Base-by-base conservation (phyloP, 1,140 invertebrate species). In the Littorina saxatilis region DNA sequence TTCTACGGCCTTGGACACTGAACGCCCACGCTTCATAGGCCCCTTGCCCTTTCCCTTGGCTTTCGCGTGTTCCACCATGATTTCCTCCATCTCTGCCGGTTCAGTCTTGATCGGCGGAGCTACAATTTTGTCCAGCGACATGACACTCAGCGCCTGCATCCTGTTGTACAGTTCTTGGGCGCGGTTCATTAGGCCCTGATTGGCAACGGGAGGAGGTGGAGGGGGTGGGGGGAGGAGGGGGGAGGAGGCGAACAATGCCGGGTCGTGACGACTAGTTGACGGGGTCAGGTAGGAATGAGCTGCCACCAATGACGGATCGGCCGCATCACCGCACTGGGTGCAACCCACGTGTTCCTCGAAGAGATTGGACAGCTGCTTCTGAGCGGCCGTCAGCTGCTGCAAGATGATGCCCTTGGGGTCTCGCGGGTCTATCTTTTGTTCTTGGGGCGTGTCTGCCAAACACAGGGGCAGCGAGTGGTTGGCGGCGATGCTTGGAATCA, bases 351-450 rank as follows among this genome's bases (percentile, higher is more conserved):
- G 66, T 35, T 68, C 66, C 35, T 68, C 66, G 35, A 39, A 23
- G 32, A 68, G 35, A 5, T 17, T 5, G 35, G 66, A 68, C 32
- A 68, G 63, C 66, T 68, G 66, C 66, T 68, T 32, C 66, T 68
- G 66, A 17, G 23, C 61, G 9, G 15, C 35, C 17, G 43, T 47
- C 32, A 17, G 13, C 66, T 39, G 66, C 35, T 68, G 66, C 13
- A 7, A 1, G 2, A 68, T 2, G 35, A 35, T 35, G 23, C 35
- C 23, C 2, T 17, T 20, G 35, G 63, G 66, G 66, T 68, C 66
- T 23, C n/a, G 9, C 9, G 55, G 9, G 61, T 63, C 61, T 3
- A 11, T 13, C 7, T 13, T 39, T 2, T 17, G 13, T 2, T 15
- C 35, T 4, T 1, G 13, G 11, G 66, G 35, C 17, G 29, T 9